These are phyloP conservation scores for Chrysogorgia sp. DNA, from an alignment of 92 coral and sea anemone species.

Conservation along the genomic window DNA sequence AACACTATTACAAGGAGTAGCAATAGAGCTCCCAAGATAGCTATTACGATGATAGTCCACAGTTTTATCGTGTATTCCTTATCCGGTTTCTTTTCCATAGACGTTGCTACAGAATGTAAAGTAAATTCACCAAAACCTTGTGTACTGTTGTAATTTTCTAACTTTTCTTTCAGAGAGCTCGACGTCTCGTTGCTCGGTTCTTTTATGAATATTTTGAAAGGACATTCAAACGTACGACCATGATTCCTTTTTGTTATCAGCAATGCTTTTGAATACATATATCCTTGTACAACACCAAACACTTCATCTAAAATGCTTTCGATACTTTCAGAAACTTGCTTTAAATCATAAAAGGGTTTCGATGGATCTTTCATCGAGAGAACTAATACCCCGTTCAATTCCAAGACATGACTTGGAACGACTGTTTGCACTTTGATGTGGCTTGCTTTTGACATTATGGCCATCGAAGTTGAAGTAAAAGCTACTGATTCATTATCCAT, in stretches of 20 bases:
- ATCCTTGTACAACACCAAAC: background rate
- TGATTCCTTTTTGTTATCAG: background rate
- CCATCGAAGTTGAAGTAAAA: background rate
- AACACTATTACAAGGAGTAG: constrained; percentile 3
- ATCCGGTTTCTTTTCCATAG: background rate
- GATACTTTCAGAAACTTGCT: constrained; percentile 10
- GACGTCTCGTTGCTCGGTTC: constrained; percentile 14
- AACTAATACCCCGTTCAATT: constrained; percentile 9
- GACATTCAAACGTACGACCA: background rate
- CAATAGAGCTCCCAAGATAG: constrained; percentile 12
- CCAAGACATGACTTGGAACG: background rate
- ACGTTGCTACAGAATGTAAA: constrained; percentile 9
- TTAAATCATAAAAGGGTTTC: background rate
- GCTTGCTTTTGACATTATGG: background rate
- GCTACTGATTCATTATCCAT: background rate
- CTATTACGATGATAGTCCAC: constrained; percentile 35
- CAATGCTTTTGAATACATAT: constrained; percentile 25
- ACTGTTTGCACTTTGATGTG: background rate
- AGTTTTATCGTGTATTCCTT: background rate
- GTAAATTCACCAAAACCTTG: constrained; percentile 14
- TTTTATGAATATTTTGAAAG: constrained; percentile 7
- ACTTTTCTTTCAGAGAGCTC: background rate
- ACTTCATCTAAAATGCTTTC: constrained; percentile 17
- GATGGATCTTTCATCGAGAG: background rate
- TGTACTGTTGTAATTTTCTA: constrained; percentile 2